Evolutionary conservation across 2,888 invertebrate species (phyloP), one percentile per base, ranked within the genome.

Genomic region (Rhopalosiphum nymphaeae): DNA sequence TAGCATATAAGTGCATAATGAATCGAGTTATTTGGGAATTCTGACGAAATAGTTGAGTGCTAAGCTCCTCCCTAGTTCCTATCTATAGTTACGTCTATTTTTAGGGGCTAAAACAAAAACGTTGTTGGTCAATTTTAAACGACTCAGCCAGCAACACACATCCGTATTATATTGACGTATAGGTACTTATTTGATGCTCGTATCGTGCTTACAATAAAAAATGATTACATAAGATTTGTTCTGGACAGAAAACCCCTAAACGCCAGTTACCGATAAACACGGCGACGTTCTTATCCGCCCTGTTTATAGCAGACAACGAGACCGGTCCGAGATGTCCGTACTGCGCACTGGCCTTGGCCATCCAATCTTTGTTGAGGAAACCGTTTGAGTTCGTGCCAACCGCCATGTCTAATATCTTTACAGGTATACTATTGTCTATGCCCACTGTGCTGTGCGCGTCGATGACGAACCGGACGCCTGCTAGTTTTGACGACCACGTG

Each of bases 391-490:
- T 78, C 84, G 46, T 36, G 10, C 57, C 89, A 36, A 4, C 36
- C 16, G 10, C 7, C 21, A 9, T 57, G 13, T 89, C 89, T 13
- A 84, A n/a, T 84, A 93, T 56, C 56, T 57, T 93, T n/a, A 93
- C 89, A 1, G 89, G 93, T 46, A 93, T 89, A 46, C 36, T 89
- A 16, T 89, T 84, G 46, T 93, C 93, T 11, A 89, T 36, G 89
- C 93, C 93, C 26, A 89, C 89, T 7, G 84, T 61, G 36, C 56
- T 56, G 53, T 26, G 89, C 16, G 84, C 7, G 57, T 93, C 57
- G 46, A 93, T 36, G 44, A 57, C 84, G 85, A 93, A 93, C n/a
- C 89, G 89, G 57, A 93, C 93, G 16, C 93, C 93, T 11, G 93
- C 93, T 26, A 53, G 26, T 57, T 89, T 36, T 10, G 93, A 93